Evolutionary conservation across 2,113 vertebrate genomes (phyloP).

Genomic region (Aphelocoma coerulescens): DNA sequence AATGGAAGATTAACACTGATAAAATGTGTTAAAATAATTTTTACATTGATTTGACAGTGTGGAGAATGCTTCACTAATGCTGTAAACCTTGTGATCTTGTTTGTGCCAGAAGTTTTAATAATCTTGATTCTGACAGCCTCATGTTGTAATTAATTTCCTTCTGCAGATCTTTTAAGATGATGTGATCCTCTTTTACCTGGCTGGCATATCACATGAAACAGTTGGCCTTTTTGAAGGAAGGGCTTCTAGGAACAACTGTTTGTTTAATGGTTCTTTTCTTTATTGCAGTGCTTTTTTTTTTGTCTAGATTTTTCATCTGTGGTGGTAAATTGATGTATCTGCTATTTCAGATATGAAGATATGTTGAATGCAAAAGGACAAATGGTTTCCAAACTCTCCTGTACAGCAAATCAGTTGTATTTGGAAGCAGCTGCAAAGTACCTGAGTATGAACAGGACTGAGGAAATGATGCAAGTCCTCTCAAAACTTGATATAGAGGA

Average conservation of each 20-base stretch:
- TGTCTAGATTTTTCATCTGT: not conserved
- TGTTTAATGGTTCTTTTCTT: not conserved
- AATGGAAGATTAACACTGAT: not conserved
- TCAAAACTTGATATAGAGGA: constrained; percentile 75
- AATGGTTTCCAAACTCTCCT: constrained; percentile 60
- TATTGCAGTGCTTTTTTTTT: not conserved
- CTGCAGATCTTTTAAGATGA: not conserved
- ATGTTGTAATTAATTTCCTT: not conserved
- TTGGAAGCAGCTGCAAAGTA: constrained; percentile 78
- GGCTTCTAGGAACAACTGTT: not conserved
- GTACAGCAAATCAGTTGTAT: constrained; percentile 73
- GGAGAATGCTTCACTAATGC: not conserved
- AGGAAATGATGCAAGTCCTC: constrained; percentile 74
- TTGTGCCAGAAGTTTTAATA: not conserved
- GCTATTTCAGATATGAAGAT: constrained; percentile 67
- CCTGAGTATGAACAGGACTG: constrained; percentile 62
- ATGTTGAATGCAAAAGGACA: constrained; percentile 54
- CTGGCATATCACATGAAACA: not conserved
- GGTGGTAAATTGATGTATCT: not conserved
- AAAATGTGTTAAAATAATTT: not conserved
- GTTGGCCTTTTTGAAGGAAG: not conserved
- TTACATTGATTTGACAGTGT: not conserved
- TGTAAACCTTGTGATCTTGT: not conserved
- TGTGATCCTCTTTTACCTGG: not conserved
- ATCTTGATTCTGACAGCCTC: not conserved